Evolutionary conservation across 1,140 invertebrate genomes (phyloP).

Genomic region (Brachionus sp.): DNA sequence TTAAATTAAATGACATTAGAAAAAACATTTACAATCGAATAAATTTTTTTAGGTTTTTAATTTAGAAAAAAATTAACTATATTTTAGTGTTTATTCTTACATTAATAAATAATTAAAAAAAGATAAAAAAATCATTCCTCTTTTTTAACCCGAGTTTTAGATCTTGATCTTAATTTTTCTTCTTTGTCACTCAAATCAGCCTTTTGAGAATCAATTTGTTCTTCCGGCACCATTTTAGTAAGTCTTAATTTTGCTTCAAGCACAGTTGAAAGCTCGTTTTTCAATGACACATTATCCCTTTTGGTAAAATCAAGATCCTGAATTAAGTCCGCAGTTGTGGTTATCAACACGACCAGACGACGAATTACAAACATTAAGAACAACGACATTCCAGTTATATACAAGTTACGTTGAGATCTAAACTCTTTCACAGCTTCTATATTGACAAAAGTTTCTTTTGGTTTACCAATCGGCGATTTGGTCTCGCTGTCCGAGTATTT

Average conservation of each 20-base stretch:
- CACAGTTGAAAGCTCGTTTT: background rate
- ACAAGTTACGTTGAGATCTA: constrained; percentile 93
- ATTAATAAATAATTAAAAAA: background rate
- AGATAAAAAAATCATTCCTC: constrained; percentile 3
- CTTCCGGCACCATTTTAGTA: background rate
- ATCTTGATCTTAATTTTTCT: background rate
- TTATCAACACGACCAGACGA: background rate
- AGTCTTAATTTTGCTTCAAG: constrained; percentile 9
- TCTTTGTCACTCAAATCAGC: background rate
- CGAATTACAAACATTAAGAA: constrained; percentile 66
- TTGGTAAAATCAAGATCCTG: background rate
- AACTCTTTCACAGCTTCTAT: constrained; percentile 62
- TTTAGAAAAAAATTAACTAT: background rate
- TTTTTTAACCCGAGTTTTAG: constrained; percentile 25
- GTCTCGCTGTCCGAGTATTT: constrained; percentile 69
- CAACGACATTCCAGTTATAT: constrained; percentile 90
- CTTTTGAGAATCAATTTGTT: background rate
- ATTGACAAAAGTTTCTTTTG: background rate
- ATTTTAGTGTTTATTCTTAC: background rate
- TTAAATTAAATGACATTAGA: background rate
- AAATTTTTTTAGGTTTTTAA: background rate
- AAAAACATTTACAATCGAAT: background rate
- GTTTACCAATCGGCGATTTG: constrained; percentile 51
- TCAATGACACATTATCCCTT: background rate
- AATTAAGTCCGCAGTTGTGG: constrained; percentile 10